phyloP scores from a whole-genome alignment of 2,113 vertebrate genomes.

The Malurus elegans region DNA sequence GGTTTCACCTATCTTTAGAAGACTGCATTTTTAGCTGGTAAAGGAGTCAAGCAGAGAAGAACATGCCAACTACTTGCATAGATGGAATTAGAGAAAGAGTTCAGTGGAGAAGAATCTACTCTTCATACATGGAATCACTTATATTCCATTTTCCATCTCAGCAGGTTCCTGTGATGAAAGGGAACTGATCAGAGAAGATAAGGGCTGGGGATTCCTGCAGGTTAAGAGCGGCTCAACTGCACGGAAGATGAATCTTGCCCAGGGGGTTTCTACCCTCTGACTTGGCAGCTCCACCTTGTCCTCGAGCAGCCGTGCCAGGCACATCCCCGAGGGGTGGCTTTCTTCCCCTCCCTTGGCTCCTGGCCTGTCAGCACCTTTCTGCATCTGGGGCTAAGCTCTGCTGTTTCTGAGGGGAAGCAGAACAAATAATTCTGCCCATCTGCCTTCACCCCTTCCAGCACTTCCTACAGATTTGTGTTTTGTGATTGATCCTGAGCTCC shows the following conservation, averaged over 20 bases:
- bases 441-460: background rate
- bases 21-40: background rate
- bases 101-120: background rate
- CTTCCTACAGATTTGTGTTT: background rate
- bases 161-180: background rate
- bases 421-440: background rate
- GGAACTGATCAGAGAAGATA: background rate
- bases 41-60: background rate
- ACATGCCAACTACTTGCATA: background rate
- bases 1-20: background rate
- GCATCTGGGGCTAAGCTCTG: background rate
- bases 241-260: background rate
- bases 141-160: background rate
- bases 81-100: background rate
- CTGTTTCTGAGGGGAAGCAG: background rate
- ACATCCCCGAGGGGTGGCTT: background rate
- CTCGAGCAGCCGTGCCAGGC: accelerated
- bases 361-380: background rate
- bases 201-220: accelerated
- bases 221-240: background rate
- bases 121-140: background rate
- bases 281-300: background rate
- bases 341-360: background rate
- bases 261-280: accelerated
- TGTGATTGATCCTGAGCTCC: background rate